Evolutionary conservation across 2,888 invertebrate genomes (phyloP), one percentile per base, ranked within the genome.

Genomic region (Nasonovia ribisnigri): DNA sequence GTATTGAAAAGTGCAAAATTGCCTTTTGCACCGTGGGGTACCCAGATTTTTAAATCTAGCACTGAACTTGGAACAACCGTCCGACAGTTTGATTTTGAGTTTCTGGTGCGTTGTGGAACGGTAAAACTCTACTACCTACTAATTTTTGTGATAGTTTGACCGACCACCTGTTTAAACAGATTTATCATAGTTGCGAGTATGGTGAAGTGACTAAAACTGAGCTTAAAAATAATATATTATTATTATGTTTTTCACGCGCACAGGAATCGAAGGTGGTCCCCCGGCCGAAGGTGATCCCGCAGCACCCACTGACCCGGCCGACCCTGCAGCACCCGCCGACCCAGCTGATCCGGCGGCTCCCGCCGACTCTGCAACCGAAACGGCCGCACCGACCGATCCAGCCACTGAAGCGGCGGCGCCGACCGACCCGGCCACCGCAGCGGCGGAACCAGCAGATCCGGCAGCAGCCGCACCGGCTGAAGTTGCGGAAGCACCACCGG

Each of bases 381-480:
- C 92, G 95, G 95, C 86, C 94, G 92, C 36, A 16, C 24, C 94
- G 60, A 60, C 88, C 20, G 84, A 46, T 6, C 42, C 94, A 94
- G 24, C 95, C 95, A 95, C 57, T 95, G 95, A 90, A 95, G 95
- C 60, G 95, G 95, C 77, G 95, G 95, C 46, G 95, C 95, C n/a
- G 95, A 95, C 29, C 84, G 91, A 95, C 8, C 57, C 89, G 60
- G 60, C 57, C 24, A 11, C 67, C 6, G 26, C 46, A 3, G 46
- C 57, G 11, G 1, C 60, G 26, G 95, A 95, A 92, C 95, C 95
- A n/a, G 95, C 95, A 8, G 95, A 95, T 36, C 95, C 96, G 94
- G 95, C 96, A 20, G 95, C 95, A 1, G 96, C 95, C 89, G 95
- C 95, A 87, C 96, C 96, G 0, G 60, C 94, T 24, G 94, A 92